Conservation (phyloP, 2,113 vertebrate species). For the Ceyx cyanopectus region DNA sequence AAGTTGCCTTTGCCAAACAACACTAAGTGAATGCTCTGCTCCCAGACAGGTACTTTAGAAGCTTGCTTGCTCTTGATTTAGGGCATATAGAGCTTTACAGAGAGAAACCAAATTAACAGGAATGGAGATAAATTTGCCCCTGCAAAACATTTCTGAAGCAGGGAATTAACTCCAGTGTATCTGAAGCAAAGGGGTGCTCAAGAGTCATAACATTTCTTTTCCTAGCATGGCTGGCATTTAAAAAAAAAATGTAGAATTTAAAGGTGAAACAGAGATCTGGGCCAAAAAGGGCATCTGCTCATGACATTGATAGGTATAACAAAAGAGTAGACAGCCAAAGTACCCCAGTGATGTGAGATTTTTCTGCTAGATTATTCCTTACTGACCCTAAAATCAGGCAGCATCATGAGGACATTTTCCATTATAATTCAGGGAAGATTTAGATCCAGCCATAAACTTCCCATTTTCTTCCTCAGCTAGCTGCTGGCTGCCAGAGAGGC, state of each 20-base stretch:
- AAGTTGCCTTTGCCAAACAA: neutral
- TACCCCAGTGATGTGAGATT: neutral
- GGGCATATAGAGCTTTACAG: neutral
- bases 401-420: neutral
- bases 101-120: neutral
- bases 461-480: neutral
- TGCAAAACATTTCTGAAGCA: neutral
- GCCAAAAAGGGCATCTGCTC: neutral
- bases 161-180: neutral
- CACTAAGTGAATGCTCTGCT: neutral
- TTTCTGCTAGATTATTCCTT: neutral
- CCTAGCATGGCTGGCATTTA: neutral
- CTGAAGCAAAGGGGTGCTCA: neutral
- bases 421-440: neutral
- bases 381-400: neutral
- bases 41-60: neutral
- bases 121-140: neutral
- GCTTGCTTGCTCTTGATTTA: neutral
- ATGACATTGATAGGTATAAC: neutral
- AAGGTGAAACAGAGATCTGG: neutral
- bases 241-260: neutral
- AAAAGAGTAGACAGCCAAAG: neutral
- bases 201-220: neutral
- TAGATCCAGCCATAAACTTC: neutral
- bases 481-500: neutral